Evolutionary conservation across 2,888 invertebrate species (phyloP).

Genomic region (Bellardia bayeri): DNA sequence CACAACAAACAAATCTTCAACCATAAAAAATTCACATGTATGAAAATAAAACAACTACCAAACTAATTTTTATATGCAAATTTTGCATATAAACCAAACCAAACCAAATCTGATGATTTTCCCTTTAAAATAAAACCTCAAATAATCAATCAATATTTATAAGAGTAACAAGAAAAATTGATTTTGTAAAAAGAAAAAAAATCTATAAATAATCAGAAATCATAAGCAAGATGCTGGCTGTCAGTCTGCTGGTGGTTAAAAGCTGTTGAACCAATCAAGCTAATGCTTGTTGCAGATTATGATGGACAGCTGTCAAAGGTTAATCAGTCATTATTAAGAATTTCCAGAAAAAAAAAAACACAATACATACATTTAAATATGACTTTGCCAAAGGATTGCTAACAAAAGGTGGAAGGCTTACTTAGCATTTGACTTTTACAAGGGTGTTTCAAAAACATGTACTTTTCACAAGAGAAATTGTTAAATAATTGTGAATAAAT

Average conservation of each 20-base stretch:
- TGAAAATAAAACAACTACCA: not conserved
- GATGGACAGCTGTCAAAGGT: constrained; percentile 81
- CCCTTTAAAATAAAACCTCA: not conserved
- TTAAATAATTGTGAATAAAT: not conserved
- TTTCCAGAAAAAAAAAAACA: not conserved
- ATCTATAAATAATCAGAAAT: constrained; percentile 17
- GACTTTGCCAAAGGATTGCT: not conserved
- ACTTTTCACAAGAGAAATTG: not conserved
- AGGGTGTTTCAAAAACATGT: constrained; percentile 16
- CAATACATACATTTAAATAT: constrained; percentile 12
- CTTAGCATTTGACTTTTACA: constrained; percentile 45
- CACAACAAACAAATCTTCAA: not conserved
- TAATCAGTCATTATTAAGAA: constrained; percentile 79
- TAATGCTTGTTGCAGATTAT: constrained; percentile 58
- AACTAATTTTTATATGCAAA: constrained; percentile 41
- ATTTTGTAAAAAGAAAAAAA: not conserved
- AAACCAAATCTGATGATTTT: not conserved
- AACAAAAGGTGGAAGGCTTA: constrained; percentile 15
- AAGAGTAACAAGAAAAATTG: not conserved
- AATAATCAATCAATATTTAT: constrained; percentile 52
- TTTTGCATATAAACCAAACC: too few relatives aligned
- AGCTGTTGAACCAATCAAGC: constrained; percentile 23
- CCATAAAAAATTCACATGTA: not conserved
- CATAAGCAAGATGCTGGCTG: constrained; percentile 5
- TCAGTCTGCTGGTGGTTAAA: not conserved